Evolutionary conservation across 2,888 invertebrate genomes (phyloP).

Genomic region (Arge pagana): DNA sequence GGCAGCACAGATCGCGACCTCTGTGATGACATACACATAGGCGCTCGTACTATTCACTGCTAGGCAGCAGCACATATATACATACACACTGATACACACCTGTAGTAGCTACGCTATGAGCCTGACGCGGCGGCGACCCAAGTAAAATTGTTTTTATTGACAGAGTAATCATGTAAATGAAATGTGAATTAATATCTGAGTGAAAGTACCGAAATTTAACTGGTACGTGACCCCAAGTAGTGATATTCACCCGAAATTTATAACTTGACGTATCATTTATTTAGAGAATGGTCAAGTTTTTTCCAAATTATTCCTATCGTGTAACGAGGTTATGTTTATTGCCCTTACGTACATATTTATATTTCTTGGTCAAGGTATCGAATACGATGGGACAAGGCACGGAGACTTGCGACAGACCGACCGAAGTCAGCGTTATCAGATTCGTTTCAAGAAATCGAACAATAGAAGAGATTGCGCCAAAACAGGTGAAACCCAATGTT

Average conservation of each 20-base stretch:
- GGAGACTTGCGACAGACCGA: conserved; percentile 53
- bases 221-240: conserved; percentile 31
- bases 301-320: conserved; percentile 19
- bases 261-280: conserved; percentile 24
- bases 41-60: too few relatives aligned
- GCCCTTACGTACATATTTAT: conserved; percentile 6
- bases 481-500: conserved; percentile 47
- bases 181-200: conserved; percentile 32
- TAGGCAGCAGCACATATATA: too few relatives aligned
- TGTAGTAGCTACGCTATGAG: too few relatives aligned
- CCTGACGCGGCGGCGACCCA: conserved; percentile 9
- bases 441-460: conserved; percentile 56
- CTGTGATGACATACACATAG: too few relatives aligned
- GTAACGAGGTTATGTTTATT: conserved; percentile 44
- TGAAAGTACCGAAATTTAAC: conserved; percentile 32
- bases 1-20: too few relatives aligned
- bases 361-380: conserved; percentile 20
- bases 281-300: conserved; percentile 17
- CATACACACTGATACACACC: too few relatives aligned
- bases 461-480: conserved; percentile 55
- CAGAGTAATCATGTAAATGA: conserved; percentile 40
- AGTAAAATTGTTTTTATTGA: conserved; percentile 44
- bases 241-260: conserved; percentile 13
- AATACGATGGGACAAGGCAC: conserved; percentile 53
- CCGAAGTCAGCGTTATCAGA: conserved; percentile 56